Evolutionary conservation across 64 coral and sea anemone species (phyloP).

Genomic region (Astreopora myriophthalma): DNA sequence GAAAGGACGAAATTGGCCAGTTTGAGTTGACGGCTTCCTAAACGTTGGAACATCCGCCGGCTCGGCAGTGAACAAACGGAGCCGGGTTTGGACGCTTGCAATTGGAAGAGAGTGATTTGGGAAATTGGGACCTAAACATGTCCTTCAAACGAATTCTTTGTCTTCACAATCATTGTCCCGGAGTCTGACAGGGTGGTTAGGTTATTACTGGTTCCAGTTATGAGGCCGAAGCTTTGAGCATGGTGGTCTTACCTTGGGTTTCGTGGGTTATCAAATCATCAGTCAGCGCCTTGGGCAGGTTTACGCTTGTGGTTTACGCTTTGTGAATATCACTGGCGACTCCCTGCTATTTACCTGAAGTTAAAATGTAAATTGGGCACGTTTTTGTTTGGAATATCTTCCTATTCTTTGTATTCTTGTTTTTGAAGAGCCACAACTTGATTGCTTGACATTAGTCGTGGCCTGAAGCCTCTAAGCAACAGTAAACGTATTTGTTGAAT

Average conservation of each 20-base stretch:
- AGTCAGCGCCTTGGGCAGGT: neutral
- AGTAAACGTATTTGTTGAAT: neutral
- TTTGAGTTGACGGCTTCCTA: neutral
- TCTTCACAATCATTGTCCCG: neutral
- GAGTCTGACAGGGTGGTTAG: neutral
- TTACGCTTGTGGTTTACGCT: neutral
- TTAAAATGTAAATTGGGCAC: constrained; percentile 44
- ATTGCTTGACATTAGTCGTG: neutral
- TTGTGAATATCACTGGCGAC: neutral
- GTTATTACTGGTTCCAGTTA: neutral
- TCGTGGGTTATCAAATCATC: neutral
- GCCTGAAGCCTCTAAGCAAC: neutral
- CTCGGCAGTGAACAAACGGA: neutral
- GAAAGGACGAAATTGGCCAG: neutral
- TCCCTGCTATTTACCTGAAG: neutral
- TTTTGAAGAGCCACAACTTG: neutral
- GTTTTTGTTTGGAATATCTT: neutral
- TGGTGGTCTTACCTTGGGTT: neutral
- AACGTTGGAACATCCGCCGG: neutral
- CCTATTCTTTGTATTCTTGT: neutral
- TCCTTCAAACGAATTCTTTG: neutral
- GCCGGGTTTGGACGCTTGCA: neutral
- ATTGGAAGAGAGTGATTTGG: neutral
- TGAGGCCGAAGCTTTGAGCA: neutral
- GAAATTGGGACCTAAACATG: neutral